These are phyloP conservation scores for Tympanoctomys barrerae DNA, from an alignment of 2,797 vertebrate species.

Conservation along the genomic window DNA sequence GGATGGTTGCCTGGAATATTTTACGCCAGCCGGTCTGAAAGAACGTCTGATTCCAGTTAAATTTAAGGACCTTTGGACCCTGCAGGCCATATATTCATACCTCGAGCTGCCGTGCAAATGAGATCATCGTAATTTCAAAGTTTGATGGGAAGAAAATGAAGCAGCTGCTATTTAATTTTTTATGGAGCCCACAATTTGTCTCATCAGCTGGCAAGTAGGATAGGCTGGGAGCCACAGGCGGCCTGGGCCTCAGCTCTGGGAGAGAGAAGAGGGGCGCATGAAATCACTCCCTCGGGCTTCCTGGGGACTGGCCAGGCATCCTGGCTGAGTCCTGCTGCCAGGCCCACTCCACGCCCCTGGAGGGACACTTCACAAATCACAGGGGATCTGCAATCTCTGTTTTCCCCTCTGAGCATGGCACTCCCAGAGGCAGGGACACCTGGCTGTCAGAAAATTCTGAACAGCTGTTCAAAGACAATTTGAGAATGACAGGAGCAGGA, in stretches of 20 bases:
- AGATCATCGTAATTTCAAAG: slow-evolving; percentile 76
- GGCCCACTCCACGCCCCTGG: background rate
- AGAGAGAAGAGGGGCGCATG: background rate
- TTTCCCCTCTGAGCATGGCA: background rate
- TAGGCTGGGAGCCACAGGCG: slow-evolving; percentile 48
- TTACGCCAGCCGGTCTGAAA: slow-evolving; percentile 65
- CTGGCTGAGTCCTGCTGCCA: background rate
- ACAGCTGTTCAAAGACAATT: background rate
- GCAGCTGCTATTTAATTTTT: slow-evolving; percentile 81
- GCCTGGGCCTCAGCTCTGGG: background rate
- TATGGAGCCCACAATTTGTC: slow-evolving; percentile 74
- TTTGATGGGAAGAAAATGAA: slow-evolving; percentile 78
- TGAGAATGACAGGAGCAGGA: background rate
- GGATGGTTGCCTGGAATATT: slow-evolving; percentile 77
- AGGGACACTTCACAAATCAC: background rate
- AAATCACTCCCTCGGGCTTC: background rate
- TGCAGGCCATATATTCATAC: slow-evolving; percentile 65
- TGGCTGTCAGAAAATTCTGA: background rate
- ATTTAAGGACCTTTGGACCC: slow-evolving; percentile 72
- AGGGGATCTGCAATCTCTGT: background rate
- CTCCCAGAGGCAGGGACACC: background rate
- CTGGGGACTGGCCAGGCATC: background rate
- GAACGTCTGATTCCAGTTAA: slow-evolving; percentile 61
- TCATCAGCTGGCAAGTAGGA: slow-evolving; percentile 80
- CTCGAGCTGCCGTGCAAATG: slow-evolving; percentile 71